phyloP scores from a whole-genome alignment of 2,888 invertebrate species.

The Cantharis lateralis region DNA sequence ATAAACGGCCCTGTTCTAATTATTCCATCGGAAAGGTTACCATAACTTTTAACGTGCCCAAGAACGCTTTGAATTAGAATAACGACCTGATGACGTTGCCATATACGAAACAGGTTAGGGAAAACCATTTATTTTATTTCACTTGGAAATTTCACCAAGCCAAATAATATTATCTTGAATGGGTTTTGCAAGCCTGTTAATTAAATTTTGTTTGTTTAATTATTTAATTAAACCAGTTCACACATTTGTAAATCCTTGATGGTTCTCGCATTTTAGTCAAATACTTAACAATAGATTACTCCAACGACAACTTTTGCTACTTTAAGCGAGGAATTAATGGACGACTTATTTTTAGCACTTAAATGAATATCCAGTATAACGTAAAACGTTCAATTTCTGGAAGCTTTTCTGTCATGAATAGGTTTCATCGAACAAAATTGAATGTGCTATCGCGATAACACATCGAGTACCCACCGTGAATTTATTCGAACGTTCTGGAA shows the following conservation, averaged over 20 bases:
- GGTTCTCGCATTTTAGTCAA: neutral
- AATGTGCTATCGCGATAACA: neutral
- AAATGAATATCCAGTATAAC: neutral
- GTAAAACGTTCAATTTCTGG: neutral
- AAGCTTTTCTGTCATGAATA: neutral
- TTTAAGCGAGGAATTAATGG: neutral
- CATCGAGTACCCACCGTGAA: neutral
- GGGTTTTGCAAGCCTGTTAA: neutral
- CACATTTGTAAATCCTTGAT: neutral
- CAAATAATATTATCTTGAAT: neutral
- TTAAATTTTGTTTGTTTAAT: neutral
- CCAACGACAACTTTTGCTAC: neutral
- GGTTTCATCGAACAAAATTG: neutral
- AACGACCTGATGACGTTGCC: neutral
- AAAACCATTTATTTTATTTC: neutral
- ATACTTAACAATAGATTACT: neutral
- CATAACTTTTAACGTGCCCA: neutral
- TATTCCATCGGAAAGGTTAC: neutral
- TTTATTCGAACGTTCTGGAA: slow-evolving; percentile 7
- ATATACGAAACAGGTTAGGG: neutral
- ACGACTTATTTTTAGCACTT: neutral
- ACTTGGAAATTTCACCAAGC: neutral
- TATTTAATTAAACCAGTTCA: neutral
- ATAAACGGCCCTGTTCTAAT: neutral
- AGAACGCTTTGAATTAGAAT: neutral